phyloP scores from a whole-genome alignment of 1,140 invertebrate species.

The Conus betulinus region DNA sequence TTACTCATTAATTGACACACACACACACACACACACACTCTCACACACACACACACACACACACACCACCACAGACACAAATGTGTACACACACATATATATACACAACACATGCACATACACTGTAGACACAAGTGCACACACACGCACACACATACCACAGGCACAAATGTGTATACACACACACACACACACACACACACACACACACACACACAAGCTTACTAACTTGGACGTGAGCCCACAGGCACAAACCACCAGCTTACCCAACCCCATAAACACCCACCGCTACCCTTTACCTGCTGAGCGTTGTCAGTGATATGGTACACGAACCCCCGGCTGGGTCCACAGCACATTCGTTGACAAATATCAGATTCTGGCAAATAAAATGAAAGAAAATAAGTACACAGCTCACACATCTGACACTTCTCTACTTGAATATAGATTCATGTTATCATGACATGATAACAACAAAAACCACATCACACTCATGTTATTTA shows the following conservation, averaged over 20 bases:
- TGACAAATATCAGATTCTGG: conserved; percentile 79
- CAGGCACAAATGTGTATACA: too few species aligned
- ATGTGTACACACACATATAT: background rate
- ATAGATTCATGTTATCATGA: too few species aligned
- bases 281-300: conserved; percentile 79
- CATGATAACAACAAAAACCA: too few species aligned
- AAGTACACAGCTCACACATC: too few species aligned
- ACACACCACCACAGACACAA: background rate
- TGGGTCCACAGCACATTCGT: conserved; percentile 85
- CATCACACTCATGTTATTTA: too few species aligned
- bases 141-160: background rate
- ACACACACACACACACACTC: conserved; percentile 20
- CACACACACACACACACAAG: too few species aligned
- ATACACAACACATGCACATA: background rate
- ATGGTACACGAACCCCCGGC: conserved; percentile 89
- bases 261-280: too few species aligned
- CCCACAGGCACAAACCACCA: too few species aligned
- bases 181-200: too few species aligned
- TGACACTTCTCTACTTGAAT: too few species aligned
- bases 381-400: background rate
- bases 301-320: conserved; percentile 87
- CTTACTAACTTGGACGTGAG: too few species aligned
- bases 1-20: background rate
- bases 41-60: conserved; percentile 7
- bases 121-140: background rate